Base-by-base conservation (phyloP, 2,113 vertebrate species). In the Gnathonemus echidnorhynchus region DNA sequence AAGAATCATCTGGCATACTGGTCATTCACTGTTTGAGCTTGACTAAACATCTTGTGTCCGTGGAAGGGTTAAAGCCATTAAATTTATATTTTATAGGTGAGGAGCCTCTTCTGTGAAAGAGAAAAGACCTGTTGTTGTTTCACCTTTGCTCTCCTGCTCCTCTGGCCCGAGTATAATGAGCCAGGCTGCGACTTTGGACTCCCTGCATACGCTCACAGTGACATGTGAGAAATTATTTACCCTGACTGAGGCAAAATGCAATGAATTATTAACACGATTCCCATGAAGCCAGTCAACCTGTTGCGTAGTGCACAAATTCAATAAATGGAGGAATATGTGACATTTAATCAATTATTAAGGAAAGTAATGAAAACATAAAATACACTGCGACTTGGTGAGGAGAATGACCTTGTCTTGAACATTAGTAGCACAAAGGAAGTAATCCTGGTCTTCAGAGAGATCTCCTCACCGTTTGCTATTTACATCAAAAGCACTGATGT, bases 191-290 rank as follows among this genome's bases (percentile, higher is more conserved):
- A 85, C 83, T 85, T 85, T 85, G 83, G 83, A 85, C 83, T 46
- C 83, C 39, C 24, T 85, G 45, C 19, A n/a, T 46, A 48, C 1
- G 10, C 83, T 85, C 74, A 39, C 13, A 31, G 74, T 85, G 42
- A n/a, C n/a, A 39, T 88, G 35, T 45, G 87, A 88, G 48, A 70
- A 89, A 48, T 53, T 10, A 56, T 49, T 88, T 88, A 62, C 87
- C 35, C 35, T 56, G 35, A 52, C 86, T 88, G 52, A 52, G 85
- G 85, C 48, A 39, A 80, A 80, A 42, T 5, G 15, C 35, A 42
- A 80, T 80, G 74, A 80, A 80, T 80, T 42, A 80, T 80, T 80
- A 80, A 80, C 74, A 80, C 5, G 17, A 21, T 80, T 80, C 35
- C 74, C 35, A 42, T 42, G 74, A 80, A 80, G 15, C 74, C 74